phyloP scores from a whole-genome alignment of 2,888 invertebrate species.

The Amphipyra berbera region DNA sequence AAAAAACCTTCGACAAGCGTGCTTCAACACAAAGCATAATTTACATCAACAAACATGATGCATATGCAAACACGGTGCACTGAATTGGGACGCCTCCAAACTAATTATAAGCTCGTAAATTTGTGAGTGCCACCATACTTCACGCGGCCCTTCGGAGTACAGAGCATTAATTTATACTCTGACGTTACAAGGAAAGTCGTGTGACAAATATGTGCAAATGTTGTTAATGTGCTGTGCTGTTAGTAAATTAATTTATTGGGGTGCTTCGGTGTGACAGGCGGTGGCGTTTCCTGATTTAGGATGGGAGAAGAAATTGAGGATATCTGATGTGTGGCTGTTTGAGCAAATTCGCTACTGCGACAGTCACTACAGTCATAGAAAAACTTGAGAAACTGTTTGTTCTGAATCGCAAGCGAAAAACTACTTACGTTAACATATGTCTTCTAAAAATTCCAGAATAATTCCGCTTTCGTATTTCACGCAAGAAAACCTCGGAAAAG shows the following conservation, averaged over 20 bases:
- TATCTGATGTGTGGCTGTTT: not conserved
- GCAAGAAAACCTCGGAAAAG: too few species aligned
- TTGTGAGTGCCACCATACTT: constrained; percentile 61
- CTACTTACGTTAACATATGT: too few species aligned
- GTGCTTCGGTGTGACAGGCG: constrained; percentile 19
- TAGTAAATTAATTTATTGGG: constrained; percentile 46
- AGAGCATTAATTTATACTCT: constrained; percentile 62
- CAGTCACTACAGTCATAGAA: too few species aligned
- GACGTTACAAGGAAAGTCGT: constrained; percentile 66
- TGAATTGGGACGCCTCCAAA: constrained; percentile 79
- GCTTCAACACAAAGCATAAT: constrained; percentile 38
- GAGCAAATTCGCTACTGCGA: not conserved
- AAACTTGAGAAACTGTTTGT: not conserved
- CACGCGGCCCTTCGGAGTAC: constrained; percentile 62
- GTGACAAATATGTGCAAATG: constrained; percentile 62
- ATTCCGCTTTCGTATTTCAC: too few species aligned
- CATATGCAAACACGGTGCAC: constrained; percentile 52
- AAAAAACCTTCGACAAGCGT: not conserved
- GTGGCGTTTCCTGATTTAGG: constrained; percentile 44
- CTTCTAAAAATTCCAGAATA: too few species aligned
- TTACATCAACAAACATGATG: constrained; percentile 51
- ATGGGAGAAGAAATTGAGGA: constrained; percentile 13
- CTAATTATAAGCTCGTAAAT: constrained; percentile 80
- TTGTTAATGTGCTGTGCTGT: constrained; percentile 50
- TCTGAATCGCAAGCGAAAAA: too few species aligned